These are phyloP conservation scores for Phyllopteryx taeniolatus DNA, from an alignment of 2,113 vertebrate species.

Conservation along the genomic window DNA sequence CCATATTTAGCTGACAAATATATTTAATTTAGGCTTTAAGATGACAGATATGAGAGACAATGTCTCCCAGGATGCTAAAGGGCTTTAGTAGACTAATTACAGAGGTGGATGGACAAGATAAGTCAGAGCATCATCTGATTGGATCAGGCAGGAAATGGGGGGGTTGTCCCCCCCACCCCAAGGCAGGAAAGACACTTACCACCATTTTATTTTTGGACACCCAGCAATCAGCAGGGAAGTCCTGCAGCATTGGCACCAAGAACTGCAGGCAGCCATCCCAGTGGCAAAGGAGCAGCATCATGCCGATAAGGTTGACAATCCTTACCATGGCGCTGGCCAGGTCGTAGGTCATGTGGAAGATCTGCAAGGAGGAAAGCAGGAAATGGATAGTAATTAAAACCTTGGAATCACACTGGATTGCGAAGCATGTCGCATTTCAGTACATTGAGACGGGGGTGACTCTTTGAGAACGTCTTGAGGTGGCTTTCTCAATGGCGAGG, in stretches of 20 bases:
- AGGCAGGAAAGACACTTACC: slow-evolving; percentile 77
- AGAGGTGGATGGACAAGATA: slow-evolving; percentile 51
- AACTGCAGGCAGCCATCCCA: slow-evolving; percentile 99
- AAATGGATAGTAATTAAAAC: slow-evolving; percentile 18
- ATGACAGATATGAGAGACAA: slow-evolving; percentile 30
- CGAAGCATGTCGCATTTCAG: background rate
- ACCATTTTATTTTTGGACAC: slow-evolving; percentile 98
- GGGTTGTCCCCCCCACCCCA: background rate
- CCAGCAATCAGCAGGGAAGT: slow-evolving; percentile 95
- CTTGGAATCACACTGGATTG: slow-evolving; percentile 22
- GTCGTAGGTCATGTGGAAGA: slow-evolving; percentile 99
- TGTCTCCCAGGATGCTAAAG: slow-evolving; percentile 47
- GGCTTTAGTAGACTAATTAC: slow-evolving; percentile 62
- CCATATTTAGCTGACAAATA: slow-evolving; percentile 37
- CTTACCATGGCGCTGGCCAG: slow-evolving; percentile 93
- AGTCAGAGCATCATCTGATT: slow-evolving; percentile 56
- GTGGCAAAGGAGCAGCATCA: slow-evolving; percentile 98
- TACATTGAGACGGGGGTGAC: background rate
- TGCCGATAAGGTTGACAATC: slow-evolving; percentile 94
- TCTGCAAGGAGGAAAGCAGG: slow-evolving; percentile 70
- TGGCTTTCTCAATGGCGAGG: background rate
- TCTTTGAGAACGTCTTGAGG: slow-evolving; percentile 15
- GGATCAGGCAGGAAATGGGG: slow-evolving; percentile 12
- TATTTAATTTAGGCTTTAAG: slow-evolving; percentile 43
- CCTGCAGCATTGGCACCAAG: slow-evolving; percentile 97